phyloP scores from a whole-genome alignment of 2,113 vertebrate genomes.

The Glaucidium brasilianum region DNA sequence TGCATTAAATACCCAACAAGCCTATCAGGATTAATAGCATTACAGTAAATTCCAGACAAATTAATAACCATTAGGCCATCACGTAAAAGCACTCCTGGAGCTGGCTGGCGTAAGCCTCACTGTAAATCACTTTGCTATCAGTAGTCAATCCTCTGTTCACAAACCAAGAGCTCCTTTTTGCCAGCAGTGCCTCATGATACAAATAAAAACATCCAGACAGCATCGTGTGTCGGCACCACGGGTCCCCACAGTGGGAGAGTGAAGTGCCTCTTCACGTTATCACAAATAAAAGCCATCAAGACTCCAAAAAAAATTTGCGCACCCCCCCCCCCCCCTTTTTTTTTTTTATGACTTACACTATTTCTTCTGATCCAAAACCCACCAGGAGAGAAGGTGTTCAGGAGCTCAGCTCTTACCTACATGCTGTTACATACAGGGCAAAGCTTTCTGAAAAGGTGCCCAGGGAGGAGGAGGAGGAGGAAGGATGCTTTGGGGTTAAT shows the following conservation, averaged over 20 bases:
- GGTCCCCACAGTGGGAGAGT: fast-evolving
- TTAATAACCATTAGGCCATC: not conserved
- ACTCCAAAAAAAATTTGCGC: fast-evolving
- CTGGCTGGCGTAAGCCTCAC: not conserved
- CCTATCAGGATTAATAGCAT: not conserved
- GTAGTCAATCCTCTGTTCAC: not conserved
- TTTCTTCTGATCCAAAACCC: not conserved
- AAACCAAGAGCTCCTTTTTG: not conserved
- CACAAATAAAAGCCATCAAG: not conserved
- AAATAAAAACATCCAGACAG: not conserved
- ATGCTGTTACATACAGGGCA: fast-evolving
- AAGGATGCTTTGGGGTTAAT: not conserved
- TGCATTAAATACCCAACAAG: not conserved
- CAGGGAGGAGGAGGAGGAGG: not conserved
- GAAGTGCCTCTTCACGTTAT: fast-evolving
- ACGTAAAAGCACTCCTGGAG: not conserved
- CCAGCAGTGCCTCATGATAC: not conserved
- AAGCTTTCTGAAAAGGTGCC: not conserved
- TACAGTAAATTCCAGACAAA: not conserved
- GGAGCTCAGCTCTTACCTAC: not conserved
- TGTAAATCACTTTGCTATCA: not conserved
- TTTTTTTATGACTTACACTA: fast-evolving
- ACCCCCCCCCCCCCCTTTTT: too few relatives aligned
- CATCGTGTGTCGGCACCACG: fast-evolving
- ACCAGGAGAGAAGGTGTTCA: fast-evolving